phyloP scores from a whole-genome alignment of 2,113 vertebrate species.

The Thunnus maccoyii region DNA sequence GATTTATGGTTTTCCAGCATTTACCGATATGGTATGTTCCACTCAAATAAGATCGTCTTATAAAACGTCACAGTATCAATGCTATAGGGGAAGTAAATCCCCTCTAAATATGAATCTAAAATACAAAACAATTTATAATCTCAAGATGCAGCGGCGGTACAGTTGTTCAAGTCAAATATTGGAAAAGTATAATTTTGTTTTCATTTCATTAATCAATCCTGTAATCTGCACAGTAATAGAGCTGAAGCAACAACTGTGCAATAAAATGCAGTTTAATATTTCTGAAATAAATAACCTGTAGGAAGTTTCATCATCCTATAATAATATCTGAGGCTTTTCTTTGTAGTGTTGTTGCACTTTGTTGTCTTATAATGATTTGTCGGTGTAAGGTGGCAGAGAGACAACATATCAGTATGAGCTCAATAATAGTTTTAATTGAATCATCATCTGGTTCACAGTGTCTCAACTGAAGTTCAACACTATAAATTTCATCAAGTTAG shows the following conservation, averaged over 20 bases:
- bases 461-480: background rate
- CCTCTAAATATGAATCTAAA: background rate
- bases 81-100: background rate
- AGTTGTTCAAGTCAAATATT: background rate
- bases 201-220: background rate
- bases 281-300: background rate
- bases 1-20: background rate
- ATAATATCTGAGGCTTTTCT: background rate
- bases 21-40: background rate
- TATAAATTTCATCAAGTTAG: background rate
- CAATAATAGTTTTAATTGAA: background rate
- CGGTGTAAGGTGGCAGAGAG: background rate
- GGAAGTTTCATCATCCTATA: background rate
- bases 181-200: background rate
- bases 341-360: background rate
- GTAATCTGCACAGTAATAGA: no score
- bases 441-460: background rate
- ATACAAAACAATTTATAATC: background rate
- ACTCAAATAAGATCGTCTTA: background rate
- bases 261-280: background rate
- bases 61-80: background rate
- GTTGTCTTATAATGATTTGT: no score
- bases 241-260: background rate
- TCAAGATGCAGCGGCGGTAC: background rate
- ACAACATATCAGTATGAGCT: background rate